Percentiles rank a stretch among this genome's conserved stretches.
phyloP scores from a whole-genome alignment of 1,140 invertebrate species.

The Pogonomyrmex barbatus region DNA sequence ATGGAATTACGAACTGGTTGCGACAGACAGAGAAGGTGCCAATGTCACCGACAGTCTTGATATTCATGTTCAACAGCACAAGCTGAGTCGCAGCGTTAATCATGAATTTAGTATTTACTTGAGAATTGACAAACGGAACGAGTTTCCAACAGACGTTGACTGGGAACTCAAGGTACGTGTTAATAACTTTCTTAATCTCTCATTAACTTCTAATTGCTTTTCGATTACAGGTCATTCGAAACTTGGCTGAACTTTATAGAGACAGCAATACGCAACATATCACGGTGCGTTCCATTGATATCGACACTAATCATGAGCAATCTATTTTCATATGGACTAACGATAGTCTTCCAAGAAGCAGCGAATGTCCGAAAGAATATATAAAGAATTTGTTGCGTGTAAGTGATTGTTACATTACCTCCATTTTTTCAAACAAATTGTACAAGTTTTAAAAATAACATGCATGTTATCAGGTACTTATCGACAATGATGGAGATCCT shows the following conservation, averaged over 20 bases:
- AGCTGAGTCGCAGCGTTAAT: conserved; percentile 91
- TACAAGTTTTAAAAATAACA: background rate
- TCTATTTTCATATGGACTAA: conserved; percentile 95
- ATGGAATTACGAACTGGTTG: conserved; percentile 92
- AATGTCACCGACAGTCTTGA: conserved; percentile 90
- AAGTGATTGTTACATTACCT: conserved; percentile 68
- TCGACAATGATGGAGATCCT: conserved; percentile 87
- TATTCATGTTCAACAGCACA: conserved; percentile 93
- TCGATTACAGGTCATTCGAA: conserved; percentile 87
- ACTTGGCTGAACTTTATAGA: conserved; percentile 89
- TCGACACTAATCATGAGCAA: conserved; percentile 82
- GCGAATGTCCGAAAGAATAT: conserved; percentile 90
- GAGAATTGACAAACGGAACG: conserved; percentile 88
- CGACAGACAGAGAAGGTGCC: conserved; percentile 91
- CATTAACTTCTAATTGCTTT: background rate
- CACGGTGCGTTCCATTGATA: conserved; percentile 89
- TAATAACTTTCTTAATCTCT: background rate
- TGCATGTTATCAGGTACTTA: conserved; percentile 85
- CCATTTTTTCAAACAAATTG: background rate
- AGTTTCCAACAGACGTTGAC: conserved; percentile 89
- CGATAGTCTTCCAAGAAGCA: conserved; percentile 91
- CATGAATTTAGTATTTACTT: conserved; percentile 92
- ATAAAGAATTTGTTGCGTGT: conserved; percentile 90
- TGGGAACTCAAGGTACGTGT: conserved; percentile 88
- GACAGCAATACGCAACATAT: conserved; percentile 90